Percentiles rank a stretch among this genome's conserved stretches.
Conservation (phyloP, 2,797 vertebrate genomes). For the Triplophysa bombifrons region DNA sequence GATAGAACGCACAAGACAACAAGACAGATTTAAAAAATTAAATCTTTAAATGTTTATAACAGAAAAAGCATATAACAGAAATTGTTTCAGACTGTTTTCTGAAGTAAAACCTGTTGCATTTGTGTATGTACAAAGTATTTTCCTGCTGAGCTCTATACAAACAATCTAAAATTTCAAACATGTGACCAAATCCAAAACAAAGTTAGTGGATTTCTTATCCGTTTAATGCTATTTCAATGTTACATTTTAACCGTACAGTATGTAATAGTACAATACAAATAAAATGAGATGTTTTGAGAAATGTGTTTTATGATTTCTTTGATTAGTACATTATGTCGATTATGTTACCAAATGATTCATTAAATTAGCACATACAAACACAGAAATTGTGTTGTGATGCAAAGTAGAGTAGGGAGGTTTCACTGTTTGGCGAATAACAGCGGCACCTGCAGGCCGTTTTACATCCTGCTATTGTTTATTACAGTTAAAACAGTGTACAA, state of each 20-base stretch:
- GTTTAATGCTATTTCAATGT: constrained; percentile 39
- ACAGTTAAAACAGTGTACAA: background rate
- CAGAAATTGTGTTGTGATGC: background rate
- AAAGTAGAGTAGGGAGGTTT: too few species aligned
- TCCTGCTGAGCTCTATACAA: constrained; percentile 4
- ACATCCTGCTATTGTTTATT: background rate
- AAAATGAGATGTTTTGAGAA: constrained; percentile 42
- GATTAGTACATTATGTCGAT: background rate
- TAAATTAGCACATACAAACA: background rate
- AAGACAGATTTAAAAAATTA: background rate
- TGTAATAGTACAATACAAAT: constrained; percentile 54
- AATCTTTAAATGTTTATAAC: constrained; percentile 1
- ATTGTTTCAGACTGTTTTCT: constrained; percentile 23
- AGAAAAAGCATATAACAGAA: constrained; percentile 15
- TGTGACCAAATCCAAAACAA: constrained; percentile 2
- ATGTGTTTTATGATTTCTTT: background rate
- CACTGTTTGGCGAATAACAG: constrained; percentile 5
- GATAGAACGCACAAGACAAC: background rate
- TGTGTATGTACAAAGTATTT: constrained; percentile 9
- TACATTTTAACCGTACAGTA: constrained; percentile 45
- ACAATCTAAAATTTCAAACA: constrained; percentile 39
- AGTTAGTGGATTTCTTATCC: constrained; percentile 3
- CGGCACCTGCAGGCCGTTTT: constrained; percentile 38
- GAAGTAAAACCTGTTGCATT: constrained; percentile 24
- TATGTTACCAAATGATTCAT: background rate